These are phyloP conservation scores for Tipula lateralis DNA, from an alignment of 2,888 invertebrate genomes.

Conservation along the genomic window DNA sequence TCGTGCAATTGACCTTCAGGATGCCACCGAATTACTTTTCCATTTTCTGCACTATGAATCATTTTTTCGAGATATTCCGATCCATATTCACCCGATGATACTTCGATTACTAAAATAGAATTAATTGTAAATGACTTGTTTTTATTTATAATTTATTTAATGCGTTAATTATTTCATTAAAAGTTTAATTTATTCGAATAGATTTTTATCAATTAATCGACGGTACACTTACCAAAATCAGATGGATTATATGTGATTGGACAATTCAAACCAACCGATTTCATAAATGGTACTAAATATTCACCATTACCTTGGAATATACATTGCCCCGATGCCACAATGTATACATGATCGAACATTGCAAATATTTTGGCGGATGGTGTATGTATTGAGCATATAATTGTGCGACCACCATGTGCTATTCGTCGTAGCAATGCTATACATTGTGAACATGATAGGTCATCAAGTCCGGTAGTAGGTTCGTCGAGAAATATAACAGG, in stretches of 20 bases:
- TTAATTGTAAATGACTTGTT: too few species aligned
- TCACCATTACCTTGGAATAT: slow-evolving; percentile 78
- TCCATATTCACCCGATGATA: slow-evolving; percentile 76
- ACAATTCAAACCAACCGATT: slow-evolving; percentile 72
- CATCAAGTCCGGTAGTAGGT: slow-evolving; percentile 95
- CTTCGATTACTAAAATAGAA: slow-evolving; percentile 73
- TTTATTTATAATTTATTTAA: background rate
- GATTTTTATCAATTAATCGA: background rate
- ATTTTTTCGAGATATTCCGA: slow-evolving; percentile 59
- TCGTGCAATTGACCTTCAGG: slow-evolving; percentile 35
- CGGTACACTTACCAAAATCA: slow-evolving; percentile 77
- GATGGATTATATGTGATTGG: slow-evolving; percentile 93
- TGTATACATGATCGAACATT: slow-evolving; percentile 86
- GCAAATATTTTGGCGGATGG: slow-evolving; percentile 89
- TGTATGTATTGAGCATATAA: slow-evolving; percentile 94
- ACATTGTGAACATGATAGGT: slow-evolving; percentile 84
- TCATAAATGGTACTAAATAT: slow-evolving; percentile 77
- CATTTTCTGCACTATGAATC: slow-evolving; percentile 64
- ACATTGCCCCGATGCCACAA: slow-evolving; percentile 83
- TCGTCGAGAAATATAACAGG: slow-evolving; percentile 93
- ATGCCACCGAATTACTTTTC: slow-evolving; percentile 55
- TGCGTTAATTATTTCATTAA: background rate
- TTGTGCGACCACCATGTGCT: slow-evolving; percentile 81
- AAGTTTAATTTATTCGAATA: background rate
- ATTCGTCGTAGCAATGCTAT: slow-evolving; percentile 76